Evolutionary conservation across 92 coral and sea anemone genomes (phyloP).

Genomic region (Desmophyllum pertusum): DNA sequence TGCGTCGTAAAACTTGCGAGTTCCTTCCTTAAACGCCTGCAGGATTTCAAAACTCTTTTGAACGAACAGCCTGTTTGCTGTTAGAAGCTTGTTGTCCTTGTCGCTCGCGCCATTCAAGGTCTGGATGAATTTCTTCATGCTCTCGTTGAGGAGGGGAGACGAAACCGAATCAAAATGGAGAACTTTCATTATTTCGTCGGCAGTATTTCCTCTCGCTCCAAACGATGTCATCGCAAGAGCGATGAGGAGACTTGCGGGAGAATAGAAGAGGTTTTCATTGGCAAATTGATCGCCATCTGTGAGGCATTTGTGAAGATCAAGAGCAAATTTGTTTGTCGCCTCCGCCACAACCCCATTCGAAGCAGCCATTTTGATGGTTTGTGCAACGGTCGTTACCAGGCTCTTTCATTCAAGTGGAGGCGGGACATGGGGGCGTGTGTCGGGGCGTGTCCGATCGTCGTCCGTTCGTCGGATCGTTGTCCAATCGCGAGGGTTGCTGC

Average conservation of each 20-base stretch:
- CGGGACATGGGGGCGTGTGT: not conserved
- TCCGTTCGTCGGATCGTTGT: no score
- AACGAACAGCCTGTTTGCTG: constrained; percentile 82
- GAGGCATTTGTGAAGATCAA: constrained; percentile 63
- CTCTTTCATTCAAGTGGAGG: not conserved
- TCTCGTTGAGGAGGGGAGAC: constrained; percentile 43
- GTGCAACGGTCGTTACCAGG: not conserved
- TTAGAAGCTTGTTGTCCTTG: constrained; percentile 61
- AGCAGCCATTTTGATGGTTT: constrained; percentile 21
- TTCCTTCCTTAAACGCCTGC: constrained; percentile 54
- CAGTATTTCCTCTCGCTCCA: constrained; percentile 92
- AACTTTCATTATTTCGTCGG: constrained; percentile 57
- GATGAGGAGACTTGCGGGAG: constrained; percentile 78
- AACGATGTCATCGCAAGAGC: constrained; percentile 87
- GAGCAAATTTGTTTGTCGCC: constrained; percentile 62
- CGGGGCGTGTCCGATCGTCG: not conserved
- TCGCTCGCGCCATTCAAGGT: constrained; percentile 50
- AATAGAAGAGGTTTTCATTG: constrained; percentile 78
- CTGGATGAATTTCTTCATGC: constrained; percentile 71
- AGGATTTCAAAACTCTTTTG: constrained; percentile 75
- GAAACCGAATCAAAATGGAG: constrained; percentile 60
- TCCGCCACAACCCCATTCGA: not conserved
- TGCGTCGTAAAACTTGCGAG: constrained; percentile 63
- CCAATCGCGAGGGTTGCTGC: no score
- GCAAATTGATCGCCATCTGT: constrained; percentile 4